Evolutionary conservation across 2,797 vertebrate genomes (phyloP).

Genomic region (Amblyopsis hoosieri): DNA sequence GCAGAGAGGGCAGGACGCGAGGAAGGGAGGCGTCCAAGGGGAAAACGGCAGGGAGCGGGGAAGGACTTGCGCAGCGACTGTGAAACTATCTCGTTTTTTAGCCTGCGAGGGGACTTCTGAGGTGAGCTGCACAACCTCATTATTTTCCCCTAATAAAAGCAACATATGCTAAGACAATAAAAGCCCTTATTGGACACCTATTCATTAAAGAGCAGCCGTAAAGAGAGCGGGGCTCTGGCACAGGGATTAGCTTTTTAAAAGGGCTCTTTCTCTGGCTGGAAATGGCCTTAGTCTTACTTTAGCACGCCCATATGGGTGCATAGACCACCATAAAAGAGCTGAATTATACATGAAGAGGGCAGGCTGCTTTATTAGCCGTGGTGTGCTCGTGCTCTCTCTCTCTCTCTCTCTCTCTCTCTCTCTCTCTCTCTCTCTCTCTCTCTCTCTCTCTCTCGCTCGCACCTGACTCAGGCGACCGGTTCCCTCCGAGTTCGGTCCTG

Average conservation of each 20-base stretch:
- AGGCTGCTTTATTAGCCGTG: slow-evolving; percentile 79
- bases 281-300: slow-evolving; percentile 77
- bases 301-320: slow-evolving; percentile 73
- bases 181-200: slow-evolving; percentile 98
- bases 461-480: slow-evolving; percentile 5
- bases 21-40: slow-evolving; percentile 88
- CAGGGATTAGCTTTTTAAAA: slow-evolving; percentile 80
- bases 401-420: no score
- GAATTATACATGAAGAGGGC: slow-evolving; percentile 83
- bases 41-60: slow-evolving; percentile 89
- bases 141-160: slow-evolving; percentile 99
- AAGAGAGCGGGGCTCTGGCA: slow-evolving; percentile 78
- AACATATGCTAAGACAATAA: slow-evolving; percentile 99
- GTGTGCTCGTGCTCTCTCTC: slow-evolving; percentile 64
- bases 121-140: slow-evolving; percentile 98
- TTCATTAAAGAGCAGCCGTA: slow-evolving; percentile 89
- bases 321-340: slow-evolving; percentile 78
- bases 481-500: slow-evolving; percentile 8
- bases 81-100: slow-evolving; percentile 99
- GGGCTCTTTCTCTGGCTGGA: slow-evolving; percentile 77
- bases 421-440: no score
- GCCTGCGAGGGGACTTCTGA: slow-evolving; percentile 95
- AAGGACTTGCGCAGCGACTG: slow-evolving; percentile 99
- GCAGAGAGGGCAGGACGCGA: slow-evolving; percentile 43
- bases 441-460: slow-evolving; percentile 65